Evolutionary conservation across 2,888 invertebrate genomes (phyloP).

Genomic region (Keiferia lycopersicella): DNA sequence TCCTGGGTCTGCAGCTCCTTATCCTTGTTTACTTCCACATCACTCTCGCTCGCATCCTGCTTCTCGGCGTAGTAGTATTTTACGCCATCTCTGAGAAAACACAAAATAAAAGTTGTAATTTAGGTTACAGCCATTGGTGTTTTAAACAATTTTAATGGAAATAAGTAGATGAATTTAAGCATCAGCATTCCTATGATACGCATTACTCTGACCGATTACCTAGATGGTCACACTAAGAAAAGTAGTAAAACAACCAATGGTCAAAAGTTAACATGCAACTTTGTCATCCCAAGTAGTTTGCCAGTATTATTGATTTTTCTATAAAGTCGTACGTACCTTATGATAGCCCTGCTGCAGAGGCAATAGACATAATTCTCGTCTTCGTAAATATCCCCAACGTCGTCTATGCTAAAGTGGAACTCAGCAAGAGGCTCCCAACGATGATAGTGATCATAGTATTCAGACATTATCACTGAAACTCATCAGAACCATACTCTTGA

Average conservation of each 20-base stretch:
- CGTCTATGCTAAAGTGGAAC: constrained; percentile 75
- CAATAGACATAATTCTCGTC: constrained; percentile 83
- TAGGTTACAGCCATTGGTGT: too few relatives aligned
- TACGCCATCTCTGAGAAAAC: constrained; percentile 57
- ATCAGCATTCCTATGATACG: too few relatives aligned
- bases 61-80: constrained; percentile 63
- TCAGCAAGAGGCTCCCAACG: constrained; percentile 87
- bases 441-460: constrained; percentile 68
- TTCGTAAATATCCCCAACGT: constrained; percentile 56
- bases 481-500: constrained; percentile 2
- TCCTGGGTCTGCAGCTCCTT: constrained; percentile 51
- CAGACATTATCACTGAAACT: constrained; percentile 57
- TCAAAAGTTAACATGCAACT: constrained; percentile 1
- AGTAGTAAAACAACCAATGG: too few relatives aligned
- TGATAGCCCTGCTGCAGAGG: constrained; percentile 86
- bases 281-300: background rate
- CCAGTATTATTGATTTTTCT: constrained; percentile 9
- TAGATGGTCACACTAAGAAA: too few relatives aligned
- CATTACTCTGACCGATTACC: too few relatives aligned
- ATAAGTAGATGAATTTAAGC: too few relatives aligned
- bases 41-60: constrained; percentile 70
- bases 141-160: too few relatives aligned
- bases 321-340: constrained; percentile 76
- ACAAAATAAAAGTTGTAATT: too few relatives aligned
- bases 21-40: constrained; percentile 56